Base-by-base conservation (phyloP, 2,113 vertebrate species). In the Takifugu flavidus region DNA sequence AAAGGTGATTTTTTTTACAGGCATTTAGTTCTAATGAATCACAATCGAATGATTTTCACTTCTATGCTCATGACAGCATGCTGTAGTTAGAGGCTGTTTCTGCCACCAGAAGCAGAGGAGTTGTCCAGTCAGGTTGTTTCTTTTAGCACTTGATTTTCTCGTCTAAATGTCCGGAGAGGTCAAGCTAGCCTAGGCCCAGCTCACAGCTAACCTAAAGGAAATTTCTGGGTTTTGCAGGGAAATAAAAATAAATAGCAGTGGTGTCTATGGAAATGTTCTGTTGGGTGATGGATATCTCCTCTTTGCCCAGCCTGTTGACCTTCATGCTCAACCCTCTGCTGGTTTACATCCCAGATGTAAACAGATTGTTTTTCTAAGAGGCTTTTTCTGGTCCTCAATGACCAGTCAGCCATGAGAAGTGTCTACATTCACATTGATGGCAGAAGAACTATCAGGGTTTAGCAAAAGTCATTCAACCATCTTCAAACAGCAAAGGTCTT, bases 191-290 rank as follows among this genome's bases (percentile, higher is more conserved):
- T 39, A 47, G 53, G 76, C 84, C 81, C 77, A 72, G 59, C 69
- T 84, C 82, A 84, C 86, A 85, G 81, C 70, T 67, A 76, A 84
- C 82, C 82, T 80, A 68, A 72, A 63, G 49, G 5, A 83, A 89
- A 3, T 39, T 6, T 39, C 34, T 39, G 7, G 2, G 47, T 76
- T 77, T 67, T 81, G 62, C 71, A 71, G 39, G 65, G 76, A 85
- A 85, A 89, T 83, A 79, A 65, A 87, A 84, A 85, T 84, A 84
- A 87, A 89, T 89, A 83, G 77, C 68, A 54, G 39, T 6, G 25
- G 67, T 65, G 78, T 82, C 79, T 46, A 59, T 43, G 0, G 69
- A 75, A 77, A 86, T 70, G 66, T 63, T 74, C 61, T 57, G 57
- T 60, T 74, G 74, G 75, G 78, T 80, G 79, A 84, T 85, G 78